Evolutionary conservation across 1,140 invertebrate species (phyloP).

Genomic region (Hirudo medicinalis): DNA sequence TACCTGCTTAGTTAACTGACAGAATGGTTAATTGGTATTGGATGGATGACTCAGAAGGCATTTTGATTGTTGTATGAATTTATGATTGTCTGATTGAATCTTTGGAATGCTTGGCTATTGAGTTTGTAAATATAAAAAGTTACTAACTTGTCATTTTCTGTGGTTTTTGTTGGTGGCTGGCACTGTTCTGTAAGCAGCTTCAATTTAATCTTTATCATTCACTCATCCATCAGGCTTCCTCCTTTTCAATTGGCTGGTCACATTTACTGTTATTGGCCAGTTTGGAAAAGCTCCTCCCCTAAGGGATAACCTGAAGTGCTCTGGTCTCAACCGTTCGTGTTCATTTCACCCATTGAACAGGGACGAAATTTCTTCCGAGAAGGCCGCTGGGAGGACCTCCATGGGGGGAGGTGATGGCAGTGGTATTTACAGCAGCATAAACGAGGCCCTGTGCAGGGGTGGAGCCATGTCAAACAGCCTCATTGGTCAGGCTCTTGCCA

Average conservation of each 20-base stretch:
- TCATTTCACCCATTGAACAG: not conserved
- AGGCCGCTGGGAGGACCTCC: not conserved
- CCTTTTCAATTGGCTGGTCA: conserved; percentile 27
- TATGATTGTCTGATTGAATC: too few relatives aligned
- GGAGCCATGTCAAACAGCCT: not conserved
- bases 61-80: too few relatives aligned
- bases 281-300: conserved; percentile 26
- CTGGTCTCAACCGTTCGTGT: not conserved
- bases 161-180: too few relatives aligned
- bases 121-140: too few relatives aligned
- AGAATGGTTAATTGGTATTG: too few relatives aligned
- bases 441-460: too few relatives aligned
- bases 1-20: too few relatives aligned
- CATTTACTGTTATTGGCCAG: conserved; percentile 34
- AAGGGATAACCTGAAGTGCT: not conserved
- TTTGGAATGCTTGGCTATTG: too few relatives aligned
- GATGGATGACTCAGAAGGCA: too few relatives aligned
- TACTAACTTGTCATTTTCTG: too few relatives aligned
- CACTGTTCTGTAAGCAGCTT: too few relatives aligned
- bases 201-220: too few relatives aligned
- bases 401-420: not conserved
- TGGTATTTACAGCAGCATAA: not conserved
- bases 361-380: not conserved
- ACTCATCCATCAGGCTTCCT: conserved; percentile 22
- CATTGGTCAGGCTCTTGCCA: not conserved